Conservation (phyloP, 1,140 invertebrate species). For the Drosophila insularis region DNA sequence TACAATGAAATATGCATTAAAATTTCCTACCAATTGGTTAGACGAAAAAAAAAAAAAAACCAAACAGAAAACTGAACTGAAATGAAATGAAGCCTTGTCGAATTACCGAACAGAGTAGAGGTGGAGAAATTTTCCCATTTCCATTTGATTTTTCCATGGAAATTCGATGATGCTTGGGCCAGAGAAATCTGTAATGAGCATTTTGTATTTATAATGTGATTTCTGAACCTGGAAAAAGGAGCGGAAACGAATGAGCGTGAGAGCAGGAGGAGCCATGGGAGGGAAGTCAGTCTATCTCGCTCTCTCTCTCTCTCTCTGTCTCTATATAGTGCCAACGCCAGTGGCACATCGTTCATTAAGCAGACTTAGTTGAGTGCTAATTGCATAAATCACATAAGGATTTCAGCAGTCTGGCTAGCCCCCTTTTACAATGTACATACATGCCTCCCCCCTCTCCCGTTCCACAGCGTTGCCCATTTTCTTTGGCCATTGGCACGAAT, state of each 20-base stretch:
- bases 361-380: slow-evolving; percentile 75
- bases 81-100: slow-evolving; percentile 42
- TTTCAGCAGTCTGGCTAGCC: slow-evolving; percentile 67
- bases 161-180: slow-evolving; percentile 32
- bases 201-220: slow-evolving; percentile 46
- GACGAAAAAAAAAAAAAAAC: slow-evolving; percentile 50
- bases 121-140: slow-evolving; percentile 6
- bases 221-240: slow-evolving; percentile 24
- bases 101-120: slow-evolving; percentile 42
- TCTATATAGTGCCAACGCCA: slow-evolving; percentile 33
- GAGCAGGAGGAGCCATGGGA: not conserved
- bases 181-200: not conserved
- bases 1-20: slow-evolving; percentile 76
- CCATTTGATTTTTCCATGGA: slow-evolving; percentile 47
- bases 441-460: slow-evolving; percentile 8
- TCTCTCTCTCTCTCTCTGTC: no score
- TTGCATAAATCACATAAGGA: slow-evolving; percentile 76
- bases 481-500: slow-evolving; percentile 39
- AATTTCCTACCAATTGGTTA: slow-evolving; percentile 66
- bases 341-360: slow-evolving; percentile 61
- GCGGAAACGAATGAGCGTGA: not conserved
- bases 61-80: slow-evolving; percentile 3
- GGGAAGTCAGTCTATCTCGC: no score
- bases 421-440: not conserved
- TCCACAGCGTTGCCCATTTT: not conserved